Base-by-base conservation (phyloP, 2,113 vertebrate genomes). In the Chauna torquata region DNA sequence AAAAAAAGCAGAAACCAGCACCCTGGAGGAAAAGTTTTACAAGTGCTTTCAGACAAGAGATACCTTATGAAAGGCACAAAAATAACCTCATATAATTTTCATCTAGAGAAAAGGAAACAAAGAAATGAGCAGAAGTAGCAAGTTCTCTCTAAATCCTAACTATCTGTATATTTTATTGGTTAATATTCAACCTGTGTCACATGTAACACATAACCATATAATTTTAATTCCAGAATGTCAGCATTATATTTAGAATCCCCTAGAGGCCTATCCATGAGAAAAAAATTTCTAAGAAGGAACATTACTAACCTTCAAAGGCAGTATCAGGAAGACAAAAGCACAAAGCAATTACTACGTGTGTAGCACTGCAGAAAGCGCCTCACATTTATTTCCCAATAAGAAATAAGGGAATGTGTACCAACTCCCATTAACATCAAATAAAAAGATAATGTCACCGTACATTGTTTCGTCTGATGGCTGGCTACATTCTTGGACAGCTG, bases 401-500 rank as follows among this genome's bases (percentile, higher is more conserved):
- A 93, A 86, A 65, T 6, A 32, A 71, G 45, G 81, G 75, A 83
- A 61, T 8, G 76, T 66, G n/a, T 55, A 69, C 16, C 55, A n/a
- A 77, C 24, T 47, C 61, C 65, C 75, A 28, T 11, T 79, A 71
- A 71, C 8, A 45, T 11, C 30, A 38, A 28, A 9, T 3, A 6
- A 61, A 64, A 75, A 36, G 25, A 3, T 5, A 17, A 69, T 25
- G 38, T 64, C 82, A 65, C 98, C 99, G 55, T 98, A 99, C 99
- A 98, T 98, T 6, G 98, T 97, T 97, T 99, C 99, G 90, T 99
- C 99, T 23, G 98, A 97, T 4, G 98, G 98, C 91, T 98, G 98
- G 94, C 99, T 99, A 96, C 99, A 99, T 94, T 99, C 99, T 90
- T 99, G 99, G 24, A 99, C 98, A 0, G 99, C 99, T 38, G 86